These are phyloP conservation scores for Zalophus californianus DNA, from an alignment of 2,797 vertebrate genomes.

Conservation along the genomic window DNA sequence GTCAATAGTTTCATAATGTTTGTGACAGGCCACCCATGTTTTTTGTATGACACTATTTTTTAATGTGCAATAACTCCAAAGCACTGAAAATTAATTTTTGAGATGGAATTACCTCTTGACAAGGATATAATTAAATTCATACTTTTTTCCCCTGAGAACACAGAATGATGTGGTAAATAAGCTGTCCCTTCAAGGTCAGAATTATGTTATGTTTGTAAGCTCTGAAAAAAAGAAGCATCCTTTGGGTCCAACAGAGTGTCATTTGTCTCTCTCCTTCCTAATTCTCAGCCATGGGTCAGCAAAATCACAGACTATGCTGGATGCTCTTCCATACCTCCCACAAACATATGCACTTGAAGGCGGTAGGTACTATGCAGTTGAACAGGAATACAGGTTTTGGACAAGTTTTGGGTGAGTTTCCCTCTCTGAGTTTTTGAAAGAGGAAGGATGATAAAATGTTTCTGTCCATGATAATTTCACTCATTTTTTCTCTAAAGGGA, in stretches of 20 bases:
- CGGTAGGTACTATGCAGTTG: not conserved
- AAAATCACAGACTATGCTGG: not conserved
- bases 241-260: not conserved
- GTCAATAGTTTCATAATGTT: constrained; percentile 81
- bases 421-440: not conserved
- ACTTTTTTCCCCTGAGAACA: constrained; percentile 45
- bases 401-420: not conserved
- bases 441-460: not conserved
- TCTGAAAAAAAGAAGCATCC: not conserved
- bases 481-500: not conserved
- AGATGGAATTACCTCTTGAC: constrained; percentile 74
- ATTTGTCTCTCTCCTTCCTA: not conserved
- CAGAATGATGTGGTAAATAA: constrained; percentile 69
- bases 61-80: constrained; percentile 75
- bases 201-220: constrained; percentile 2
- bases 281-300: not conserved
- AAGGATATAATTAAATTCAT: constrained; percentile 77
- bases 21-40: constrained; percentile 78
- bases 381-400: not conserved
- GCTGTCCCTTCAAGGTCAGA: constrained; percentile 68
- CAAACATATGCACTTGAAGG: not conserved
- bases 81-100: constrained; percentile 80
- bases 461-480: not conserved
- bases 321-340: not conserved
- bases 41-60: constrained; percentile 83